phyloP scores from a whole-genome alignment of 2,797 vertebrate species.

The Liasis olivaceus region DNA sequence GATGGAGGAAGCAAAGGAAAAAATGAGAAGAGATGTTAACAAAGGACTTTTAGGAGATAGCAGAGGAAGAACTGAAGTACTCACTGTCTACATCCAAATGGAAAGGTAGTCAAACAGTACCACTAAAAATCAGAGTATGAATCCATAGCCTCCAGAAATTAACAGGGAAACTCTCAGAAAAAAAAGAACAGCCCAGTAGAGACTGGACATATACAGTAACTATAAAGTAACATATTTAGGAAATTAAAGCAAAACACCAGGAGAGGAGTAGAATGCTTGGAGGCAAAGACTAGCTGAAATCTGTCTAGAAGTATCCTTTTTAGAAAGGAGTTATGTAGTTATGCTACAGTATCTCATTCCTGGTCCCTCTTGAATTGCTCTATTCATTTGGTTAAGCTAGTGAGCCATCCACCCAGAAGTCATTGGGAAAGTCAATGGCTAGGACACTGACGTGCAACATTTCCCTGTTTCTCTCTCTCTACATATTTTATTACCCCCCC shows the following conservation, averaged over 20 bases:
- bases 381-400: background rate
- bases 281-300: background rate
- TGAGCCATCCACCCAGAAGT: background rate
- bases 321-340: background rate
- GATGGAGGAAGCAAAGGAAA: background rate
- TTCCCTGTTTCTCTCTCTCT: background rate
- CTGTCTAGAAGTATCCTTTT: background rate
- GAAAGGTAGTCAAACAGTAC: background rate
- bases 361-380: background rate
- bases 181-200: background rate
- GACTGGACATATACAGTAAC: background rate
- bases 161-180: background rate
- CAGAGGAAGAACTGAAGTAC: background rate
- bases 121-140: background rate
- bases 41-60: background rate
- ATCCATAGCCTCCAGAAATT: background rate
- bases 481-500: background rate
- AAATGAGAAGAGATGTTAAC: background rate
- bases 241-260: background rate
- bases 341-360: background rate
- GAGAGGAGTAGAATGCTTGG: background rate
- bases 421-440: background rate
- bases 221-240: background rate
- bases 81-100: background rate
- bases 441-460: background rate